Evolutionary conservation across 2,888 invertebrate species (phyloP).

Genomic region (Caenorhabditis sp.): DNA sequence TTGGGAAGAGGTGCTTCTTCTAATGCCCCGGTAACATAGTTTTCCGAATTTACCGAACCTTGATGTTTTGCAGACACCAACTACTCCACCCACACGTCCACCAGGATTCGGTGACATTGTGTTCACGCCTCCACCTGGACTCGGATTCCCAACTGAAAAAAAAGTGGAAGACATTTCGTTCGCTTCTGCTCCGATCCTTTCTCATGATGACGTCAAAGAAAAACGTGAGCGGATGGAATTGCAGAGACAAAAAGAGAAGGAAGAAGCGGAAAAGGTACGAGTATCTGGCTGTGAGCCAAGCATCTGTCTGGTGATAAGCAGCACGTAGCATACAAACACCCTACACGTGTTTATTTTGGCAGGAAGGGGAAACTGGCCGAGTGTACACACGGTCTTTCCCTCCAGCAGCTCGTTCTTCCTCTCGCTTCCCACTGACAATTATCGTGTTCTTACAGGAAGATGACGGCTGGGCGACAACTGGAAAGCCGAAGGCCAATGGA

Average conservation of each 20-base stretch:
- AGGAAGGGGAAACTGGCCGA: slow-evolving; percentile 25
- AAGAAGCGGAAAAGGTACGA: slow-evolving; percentile 21
- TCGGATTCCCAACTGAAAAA: slow-evolving; percentile 11
- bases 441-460: slow-evolving; percentile 28
- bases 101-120: slow-evolving; percentile 52
- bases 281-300: slow-evolving; percentile 33
- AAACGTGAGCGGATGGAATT: slow-evolving; percentile 33
- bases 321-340: slow-evolving; percentile 41
- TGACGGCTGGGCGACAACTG: slow-evolving; percentile 47
- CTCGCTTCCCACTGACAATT: not conserved
- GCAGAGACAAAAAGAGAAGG: slow-evolving; percentile 1
- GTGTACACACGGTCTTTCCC: slow-evolving; percentile 31
- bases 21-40: not conserved
- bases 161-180: slow-evolving; percentile 30
- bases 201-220: slow-evolving; percentile 50
- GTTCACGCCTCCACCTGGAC: slow-evolving; percentile 47
- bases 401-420: not conserved
- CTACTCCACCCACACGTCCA: slow-evolving; percentile 21
- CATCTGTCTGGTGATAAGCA: slow-evolving; percentile 46
- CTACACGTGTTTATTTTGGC: slow-evolving; percentile 51
- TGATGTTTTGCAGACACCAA: too few species aligned
- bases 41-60: too few species aligned
- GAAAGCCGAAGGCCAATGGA: slow-evolving; percentile 13
- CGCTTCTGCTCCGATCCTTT: slow-evolving; percentile 46
- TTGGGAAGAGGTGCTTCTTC: slow-evolving; percentile 25